Percentiles rank a stretch among this genome's conserved stretches.
Evolutionary conservation across 2,888 invertebrate species (phyloP).

Genomic region (Lacanobia wlatinum): DNA sequence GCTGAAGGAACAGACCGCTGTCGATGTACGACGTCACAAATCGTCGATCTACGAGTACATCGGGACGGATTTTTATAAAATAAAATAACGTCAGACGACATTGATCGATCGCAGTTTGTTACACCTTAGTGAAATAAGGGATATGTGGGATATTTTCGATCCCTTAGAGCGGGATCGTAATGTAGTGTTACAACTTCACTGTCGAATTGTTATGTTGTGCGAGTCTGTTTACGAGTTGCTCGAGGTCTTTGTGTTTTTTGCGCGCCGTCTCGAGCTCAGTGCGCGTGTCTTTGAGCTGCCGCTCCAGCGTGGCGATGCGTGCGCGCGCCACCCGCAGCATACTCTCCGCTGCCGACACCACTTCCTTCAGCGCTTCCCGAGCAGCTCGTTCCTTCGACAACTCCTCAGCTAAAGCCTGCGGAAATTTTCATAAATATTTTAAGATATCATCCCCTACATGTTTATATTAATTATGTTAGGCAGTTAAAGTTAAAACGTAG

Average conservation of each 20-base stretch:
- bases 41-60: neutral
- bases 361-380: constrained; percentile 81
- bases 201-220: constrained; percentile 71
- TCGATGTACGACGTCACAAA: neutral
- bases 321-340: constrained; percentile 85
- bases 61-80: neutral
- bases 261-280: constrained; percentile 78
- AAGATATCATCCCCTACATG: neutral
- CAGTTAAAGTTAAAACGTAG: neutral
- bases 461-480: neutral
- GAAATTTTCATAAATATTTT: constrained; percentile 1
- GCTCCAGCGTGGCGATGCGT: constrained; percentile 82
- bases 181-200: constrained; percentile 78
- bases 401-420: constrained; percentile 77
- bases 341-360: constrained; percentile 82
- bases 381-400: constrained; percentile 82
- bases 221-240: constrained; percentile 84
- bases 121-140: constrained; percentile 27
- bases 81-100: neutral
- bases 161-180: constrained; percentile 66
- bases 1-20: constrained; percentile 9
- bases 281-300: constrained; percentile 82
- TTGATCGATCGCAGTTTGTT: constrained; percentile 5
- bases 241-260: constrained; percentile 85
- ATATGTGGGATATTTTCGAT: constrained; percentile 39